Evolutionary conservation across 2,797 vertebrate genomes (phyloP).

Genomic region (Telmatherina bonti): DNA sequence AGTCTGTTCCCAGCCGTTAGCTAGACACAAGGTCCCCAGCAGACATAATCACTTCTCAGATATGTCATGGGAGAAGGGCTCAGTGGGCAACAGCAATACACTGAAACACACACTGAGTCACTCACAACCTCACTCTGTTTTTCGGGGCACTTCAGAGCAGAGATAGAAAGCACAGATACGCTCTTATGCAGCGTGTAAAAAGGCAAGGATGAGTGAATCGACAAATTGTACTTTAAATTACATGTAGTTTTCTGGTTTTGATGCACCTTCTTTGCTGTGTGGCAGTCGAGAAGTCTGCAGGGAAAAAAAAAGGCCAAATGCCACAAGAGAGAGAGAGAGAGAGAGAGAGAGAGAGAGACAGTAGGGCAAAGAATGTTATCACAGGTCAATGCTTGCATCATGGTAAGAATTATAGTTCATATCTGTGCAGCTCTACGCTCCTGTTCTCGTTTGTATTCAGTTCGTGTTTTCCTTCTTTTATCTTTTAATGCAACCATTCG

Average conservation of each 20-base stretch:
- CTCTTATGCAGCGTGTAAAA: conserved; percentile 23
- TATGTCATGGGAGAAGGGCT: conserved; percentile 36
- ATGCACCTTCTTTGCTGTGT: conserved; percentile 43
- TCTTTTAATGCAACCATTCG: conserved; percentile 81
- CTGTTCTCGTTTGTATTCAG: conserved; percentile 73
- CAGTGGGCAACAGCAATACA: conserved; percentile 39
- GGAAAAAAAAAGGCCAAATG: conserved; percentile 41
- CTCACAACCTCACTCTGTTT: conserved; percentile 2
- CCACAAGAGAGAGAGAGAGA: conserved; percentile 33
- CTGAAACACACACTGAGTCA: conserved; percentile 20
- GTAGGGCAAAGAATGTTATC: conserved; percentile 39
- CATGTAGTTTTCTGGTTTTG: conserved; percentile 30
- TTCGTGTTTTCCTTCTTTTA: conserved; percentile 72
- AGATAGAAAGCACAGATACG: conserved; percentile 41
- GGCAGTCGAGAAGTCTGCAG: conserved; percentile 22
- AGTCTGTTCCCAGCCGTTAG: conserved; percentile 45
- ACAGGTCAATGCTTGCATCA: conserved; percentile 69
- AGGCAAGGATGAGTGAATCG: conserved; percentile 22
- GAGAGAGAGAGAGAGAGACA: conserved; percentile 15
- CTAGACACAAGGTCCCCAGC: conserved; percentile 40
- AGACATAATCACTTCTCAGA: conserved; percentile 53
- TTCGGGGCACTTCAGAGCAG: conserved; percentile 27
- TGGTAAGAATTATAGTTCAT: conserved; percentile 72
- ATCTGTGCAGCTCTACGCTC: conserved; percentile 58
- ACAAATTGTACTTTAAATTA: conserved; percentile 46